These are phyloP conservation scores for Lutjanus erythropterus DNA, from an alignment of 2,113 vertebrate species.

Conservation along the genomic window DNA sequence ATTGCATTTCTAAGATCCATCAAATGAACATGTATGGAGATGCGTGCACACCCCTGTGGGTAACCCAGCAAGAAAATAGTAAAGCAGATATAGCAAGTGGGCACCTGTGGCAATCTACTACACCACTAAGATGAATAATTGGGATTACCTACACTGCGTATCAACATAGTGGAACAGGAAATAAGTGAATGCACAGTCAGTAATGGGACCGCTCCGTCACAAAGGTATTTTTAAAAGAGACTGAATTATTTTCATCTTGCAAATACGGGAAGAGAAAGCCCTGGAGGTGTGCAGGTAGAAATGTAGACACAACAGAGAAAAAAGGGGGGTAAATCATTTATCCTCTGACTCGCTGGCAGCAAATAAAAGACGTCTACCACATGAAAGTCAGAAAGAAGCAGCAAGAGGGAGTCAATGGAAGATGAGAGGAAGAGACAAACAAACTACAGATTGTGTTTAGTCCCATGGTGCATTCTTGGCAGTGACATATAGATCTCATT, in stretches of 20 bases:
- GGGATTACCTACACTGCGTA: no score
- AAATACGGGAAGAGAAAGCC: not conserved
- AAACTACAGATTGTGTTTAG: conserved; percentile 15
- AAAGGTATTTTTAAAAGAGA: no score
- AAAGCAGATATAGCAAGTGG: no score
- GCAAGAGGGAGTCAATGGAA: not conserved
- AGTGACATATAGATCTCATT: conserved; percentile 38
- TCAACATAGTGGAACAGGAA: no score
- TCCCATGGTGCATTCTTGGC: conserved; percentile 25
- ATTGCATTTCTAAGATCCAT: no score
- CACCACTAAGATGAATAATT: no score
- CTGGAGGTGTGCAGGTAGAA: not conserved
- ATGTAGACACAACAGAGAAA: not conserved
- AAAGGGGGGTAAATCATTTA: not conserved
- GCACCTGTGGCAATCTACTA: no score
- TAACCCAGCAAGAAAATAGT: no score
- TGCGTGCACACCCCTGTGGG: no score
- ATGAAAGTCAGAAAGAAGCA: conserved; percentile 2
- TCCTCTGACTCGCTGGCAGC: not conserved
- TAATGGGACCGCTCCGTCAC: no score
- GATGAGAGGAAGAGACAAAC: not conserved
- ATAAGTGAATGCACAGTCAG: no score
- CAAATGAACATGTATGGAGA: no score
- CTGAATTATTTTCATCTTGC: not conserved
- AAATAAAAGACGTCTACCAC: not conserved